A percentile compares a stretch with the other conserved stretches of the same genome.
Evolutionary conservation across 2,888 invertebrate genomes (phyloP).

Genomic region (Melanostoma mellinum): DNA sequence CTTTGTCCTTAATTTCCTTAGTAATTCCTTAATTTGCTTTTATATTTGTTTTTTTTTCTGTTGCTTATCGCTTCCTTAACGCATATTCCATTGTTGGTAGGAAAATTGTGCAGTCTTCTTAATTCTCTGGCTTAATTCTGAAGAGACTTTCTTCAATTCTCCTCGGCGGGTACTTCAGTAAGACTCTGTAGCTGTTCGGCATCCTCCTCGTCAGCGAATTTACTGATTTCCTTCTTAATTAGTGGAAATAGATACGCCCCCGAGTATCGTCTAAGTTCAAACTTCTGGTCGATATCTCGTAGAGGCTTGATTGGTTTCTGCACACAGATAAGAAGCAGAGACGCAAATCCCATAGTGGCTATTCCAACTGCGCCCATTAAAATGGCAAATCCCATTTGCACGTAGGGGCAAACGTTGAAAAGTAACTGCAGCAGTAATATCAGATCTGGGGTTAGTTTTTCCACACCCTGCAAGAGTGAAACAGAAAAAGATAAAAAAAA

Average conservation of each 20-base stretch:
- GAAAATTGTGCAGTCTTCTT: slow-evolving; percentile 68
- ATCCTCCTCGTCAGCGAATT: slow-evolving; percentile 69
- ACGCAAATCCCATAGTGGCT: slow-evolving; percentile 80
- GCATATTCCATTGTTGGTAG: slow-evolving; percentile 56
- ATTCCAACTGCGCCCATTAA: slow-evolving; percentile 82
- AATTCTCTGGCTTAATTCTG: slow-evolving; percentile 64
- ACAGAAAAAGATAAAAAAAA: slow-evolving; percentile 22
- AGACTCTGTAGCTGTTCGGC: slow-evolving; percentile 66
- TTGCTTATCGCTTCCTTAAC: slow-evolving; percentile 10
- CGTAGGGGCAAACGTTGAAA: slow-evolving; percentile 83
- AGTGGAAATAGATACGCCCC: slow-evolving; percentile 74
- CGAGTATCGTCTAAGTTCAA: slow-evolving; percentile 74
- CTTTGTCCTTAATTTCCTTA: slow-evolving; percentile 60
- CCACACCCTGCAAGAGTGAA: slow-evolving; percentile 77
- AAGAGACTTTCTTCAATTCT: slow-evolving; percentile 24
- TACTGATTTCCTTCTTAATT: slow-evolving; percentile 72
- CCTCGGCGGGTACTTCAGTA: slow-evolving; percentile 59
- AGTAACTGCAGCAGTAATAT: slow-evolving; percentile 82
- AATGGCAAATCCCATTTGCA: slow-evolving; percentile 82
- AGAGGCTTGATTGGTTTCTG: slow-evolving; percentile 71
- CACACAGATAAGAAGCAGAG: slow-evolving; percentile 77
- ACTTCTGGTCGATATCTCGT: slow-evolving; percentile 69
- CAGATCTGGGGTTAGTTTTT: slow-evolving; percentile 81
- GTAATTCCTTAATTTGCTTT: slow-evolving; percentile 20
- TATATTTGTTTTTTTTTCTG: neutral